A percentile compares a stretch with the other conserved stretches of the same genome.
phyloP scores from a whole-genome alignment of 2,797 vertebrate genomes.

The Galago senegalensis region DNA sequence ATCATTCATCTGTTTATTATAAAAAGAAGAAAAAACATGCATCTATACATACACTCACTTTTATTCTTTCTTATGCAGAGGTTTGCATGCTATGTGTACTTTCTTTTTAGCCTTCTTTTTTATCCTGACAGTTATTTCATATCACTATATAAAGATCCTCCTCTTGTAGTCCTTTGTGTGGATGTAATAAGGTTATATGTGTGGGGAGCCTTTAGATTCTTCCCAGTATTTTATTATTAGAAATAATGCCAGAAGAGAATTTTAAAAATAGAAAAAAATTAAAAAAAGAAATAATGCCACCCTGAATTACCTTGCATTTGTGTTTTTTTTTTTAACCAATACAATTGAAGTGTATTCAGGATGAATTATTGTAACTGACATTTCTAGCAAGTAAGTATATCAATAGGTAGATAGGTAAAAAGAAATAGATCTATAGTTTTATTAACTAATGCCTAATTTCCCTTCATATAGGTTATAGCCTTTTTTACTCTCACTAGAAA shows the following conservation, averaged over 20 bases:
- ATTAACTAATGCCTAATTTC: not conserved
- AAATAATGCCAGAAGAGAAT: not conserved
- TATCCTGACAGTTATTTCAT: not conserved
- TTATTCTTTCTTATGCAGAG: not conserved
- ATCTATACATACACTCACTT: not conserved
- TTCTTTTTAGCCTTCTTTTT: not conserved
- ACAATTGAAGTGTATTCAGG: not conserved
- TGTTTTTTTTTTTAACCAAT: not conserved
- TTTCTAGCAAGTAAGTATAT: not conserved
- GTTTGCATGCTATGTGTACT: not conserved
- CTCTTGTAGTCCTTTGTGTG: not conserved
- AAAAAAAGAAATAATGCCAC: not conserved
- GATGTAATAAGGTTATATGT: not conserved
- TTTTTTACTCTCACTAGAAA: not conserved
- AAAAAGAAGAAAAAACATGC: not conserved
- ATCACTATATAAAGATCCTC: not conserved
- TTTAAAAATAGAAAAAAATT: too few species aligned
- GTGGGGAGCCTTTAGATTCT: not conserved
- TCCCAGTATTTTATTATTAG: constrained; percentile 17
- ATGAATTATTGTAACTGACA: not conserved
- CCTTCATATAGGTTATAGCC: not conserved
- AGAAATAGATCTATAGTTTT: not conserved
- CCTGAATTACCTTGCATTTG: not conserved
- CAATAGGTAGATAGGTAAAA: not conserved
- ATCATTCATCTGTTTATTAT: not conserved